These are phyloP conservation scores for Drosophila barbarae DNA, from an alignment of 2,888 invertebrate species.

Conservation along the genomic window DNA sequence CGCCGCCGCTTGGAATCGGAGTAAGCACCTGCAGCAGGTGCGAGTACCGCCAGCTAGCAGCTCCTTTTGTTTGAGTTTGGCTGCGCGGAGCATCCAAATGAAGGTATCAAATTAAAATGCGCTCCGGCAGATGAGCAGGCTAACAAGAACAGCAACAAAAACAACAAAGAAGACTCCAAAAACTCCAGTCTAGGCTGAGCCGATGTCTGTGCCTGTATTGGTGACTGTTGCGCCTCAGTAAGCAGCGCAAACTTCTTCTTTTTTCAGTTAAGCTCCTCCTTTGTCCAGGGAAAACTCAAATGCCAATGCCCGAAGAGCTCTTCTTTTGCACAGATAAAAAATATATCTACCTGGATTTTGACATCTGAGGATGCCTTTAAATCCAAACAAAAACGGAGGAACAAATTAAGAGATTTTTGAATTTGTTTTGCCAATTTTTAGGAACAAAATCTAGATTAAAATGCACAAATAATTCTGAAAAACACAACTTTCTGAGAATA, in stretches of 20 bases:
- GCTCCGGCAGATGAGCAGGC: constrained; percentile 51
- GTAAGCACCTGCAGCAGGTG: constrained; percentile 41
- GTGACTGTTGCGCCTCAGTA: constrained; percentile 60
- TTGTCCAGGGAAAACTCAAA: constrained; percentile 57
- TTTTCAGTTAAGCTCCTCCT: constrained; percentile 48
- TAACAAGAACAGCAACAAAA: not conserved
- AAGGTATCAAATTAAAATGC: constrained; percentile 73
- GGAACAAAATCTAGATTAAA: not conserved
- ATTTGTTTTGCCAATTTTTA: not conserved
- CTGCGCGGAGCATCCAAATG: constrained; percentile 57
- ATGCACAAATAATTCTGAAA: not conserved
- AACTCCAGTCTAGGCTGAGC: constrained; percentile 5
- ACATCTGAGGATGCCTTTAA: not conserved
- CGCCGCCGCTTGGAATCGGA: constrained; percentile 9
- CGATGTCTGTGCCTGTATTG: constrained; percentile 27
- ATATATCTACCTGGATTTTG: too few species aligned
- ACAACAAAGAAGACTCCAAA: not conserved
- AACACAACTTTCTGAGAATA: not conserved
- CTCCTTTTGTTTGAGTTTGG: constrained; percentile 69
- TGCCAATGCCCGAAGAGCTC: constrained; percentile 17
- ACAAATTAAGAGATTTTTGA: not conserved
- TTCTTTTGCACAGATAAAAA: not conserved
- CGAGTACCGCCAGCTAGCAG: constrained; percentile 50
- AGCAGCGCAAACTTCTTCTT: constrained; percentile 48
- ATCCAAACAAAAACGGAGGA: not conserved